Percentiles rank a stretch among this genome's conserved stretches.
Conservation (phyloP, 2,888 invertebrate species). For the Hesperia comma region DNA sequence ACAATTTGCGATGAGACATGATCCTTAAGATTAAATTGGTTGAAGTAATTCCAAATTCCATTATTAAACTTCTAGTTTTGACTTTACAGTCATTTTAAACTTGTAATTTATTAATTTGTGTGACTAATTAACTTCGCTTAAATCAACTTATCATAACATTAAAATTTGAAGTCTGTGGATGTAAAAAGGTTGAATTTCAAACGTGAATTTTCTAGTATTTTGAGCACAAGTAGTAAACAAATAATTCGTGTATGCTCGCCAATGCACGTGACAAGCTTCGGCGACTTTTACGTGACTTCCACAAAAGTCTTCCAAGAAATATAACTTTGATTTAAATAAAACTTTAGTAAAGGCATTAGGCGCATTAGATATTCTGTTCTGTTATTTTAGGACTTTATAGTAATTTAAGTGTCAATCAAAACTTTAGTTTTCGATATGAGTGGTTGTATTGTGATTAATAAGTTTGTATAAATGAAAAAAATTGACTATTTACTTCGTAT, state of each 20-base stretch:
- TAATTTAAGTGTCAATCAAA: no score
- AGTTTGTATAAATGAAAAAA: no score
- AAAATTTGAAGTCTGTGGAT: no score
- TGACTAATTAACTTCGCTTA: no score
- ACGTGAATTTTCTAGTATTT: constrained; percentile 8
- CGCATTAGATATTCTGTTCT: background rate
- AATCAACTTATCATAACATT: no score
- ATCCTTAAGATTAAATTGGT: constrained; percentile 15
- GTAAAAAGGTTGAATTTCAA: background rate
- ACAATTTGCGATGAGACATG: constrained; percentile 54
- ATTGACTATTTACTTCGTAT: no score
- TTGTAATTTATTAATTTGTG: no score
- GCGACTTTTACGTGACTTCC: constrained; percentile 12
- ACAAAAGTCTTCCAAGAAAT: background rate
- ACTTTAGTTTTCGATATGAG: no score
- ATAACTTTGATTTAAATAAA: constrained; percentile 10
- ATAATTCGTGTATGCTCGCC: constrained; percentile 25
- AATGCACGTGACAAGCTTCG: constrained; percentile 8
- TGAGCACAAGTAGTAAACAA: constrained; percentile 23
- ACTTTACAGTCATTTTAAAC: no score
- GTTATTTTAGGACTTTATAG: background rate
- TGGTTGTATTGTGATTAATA: no score
- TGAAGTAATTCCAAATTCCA: constrained; percentile 20
- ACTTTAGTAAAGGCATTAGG: constrained; percentile 16
- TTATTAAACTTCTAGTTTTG: background rate